A percentile compares a stretch with the other conserved stretches of the same genome.
Conservation (phyloP, 53 echinoderm and acorn worm genomes). For the Glandiceps talaboti region DNA sequence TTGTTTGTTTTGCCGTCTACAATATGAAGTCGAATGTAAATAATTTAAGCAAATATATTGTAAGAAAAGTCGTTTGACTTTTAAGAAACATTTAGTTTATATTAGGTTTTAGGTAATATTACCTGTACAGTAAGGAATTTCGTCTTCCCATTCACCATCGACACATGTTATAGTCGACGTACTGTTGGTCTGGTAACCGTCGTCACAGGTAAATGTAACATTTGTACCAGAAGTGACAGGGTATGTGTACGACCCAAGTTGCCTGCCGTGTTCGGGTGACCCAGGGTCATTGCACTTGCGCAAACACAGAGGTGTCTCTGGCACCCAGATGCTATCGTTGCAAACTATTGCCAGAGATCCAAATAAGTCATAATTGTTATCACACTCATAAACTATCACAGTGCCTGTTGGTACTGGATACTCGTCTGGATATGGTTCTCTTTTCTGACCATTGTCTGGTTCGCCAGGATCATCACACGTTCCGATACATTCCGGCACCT, state of each 20-base stretch:
- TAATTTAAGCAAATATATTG: no score
- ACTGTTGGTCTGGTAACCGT: background rate
- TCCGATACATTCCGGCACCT: background rate
- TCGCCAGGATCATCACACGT: background rate
- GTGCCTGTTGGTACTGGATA: background rate
- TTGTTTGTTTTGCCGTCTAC: no score
- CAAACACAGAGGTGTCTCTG: background rate
- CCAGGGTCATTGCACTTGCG: background rate
- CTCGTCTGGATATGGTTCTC: background rate
- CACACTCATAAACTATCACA: background rate
- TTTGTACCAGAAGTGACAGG: background rate
- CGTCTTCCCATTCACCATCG: background rate
- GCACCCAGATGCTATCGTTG: background rate
- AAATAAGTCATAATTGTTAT: conserved; percentile 17
- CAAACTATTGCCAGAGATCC: conserved; percentile 14
- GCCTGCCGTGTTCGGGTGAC: background rate
- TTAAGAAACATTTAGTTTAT: no score
- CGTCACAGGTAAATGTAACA: background rate
- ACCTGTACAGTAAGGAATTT: background rate
- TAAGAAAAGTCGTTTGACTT: no score
- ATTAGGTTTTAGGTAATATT: no score
- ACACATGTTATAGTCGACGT: background rate
- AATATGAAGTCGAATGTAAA: no score
- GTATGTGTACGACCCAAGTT: background rate
- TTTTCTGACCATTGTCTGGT: background rate